Percentiles rank a stretch among this genome's conserved stretches.
These are phyloP conservation scores for Brachypodius melanocephalos DNA, from an alignment of 2,113 vertebrate genomes.

Conservation along the genomic window DNA sequence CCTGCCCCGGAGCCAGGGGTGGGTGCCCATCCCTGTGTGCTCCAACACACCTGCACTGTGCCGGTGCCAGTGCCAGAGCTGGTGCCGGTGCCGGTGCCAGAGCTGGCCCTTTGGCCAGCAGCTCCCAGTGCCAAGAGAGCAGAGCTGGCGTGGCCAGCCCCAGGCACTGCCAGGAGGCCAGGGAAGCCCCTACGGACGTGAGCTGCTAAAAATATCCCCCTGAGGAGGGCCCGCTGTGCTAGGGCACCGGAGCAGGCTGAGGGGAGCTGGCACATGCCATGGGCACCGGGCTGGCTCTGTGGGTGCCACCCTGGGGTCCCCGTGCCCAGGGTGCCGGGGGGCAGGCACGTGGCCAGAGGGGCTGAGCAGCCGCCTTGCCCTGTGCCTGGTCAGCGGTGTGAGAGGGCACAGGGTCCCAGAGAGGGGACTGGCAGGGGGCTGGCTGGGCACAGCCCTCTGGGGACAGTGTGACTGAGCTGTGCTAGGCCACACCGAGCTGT, in stretches of 20 bases:
- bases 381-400: rapidly evolving
- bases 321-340: not conserved
- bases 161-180: not conserved
- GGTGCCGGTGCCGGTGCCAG: not conserved
- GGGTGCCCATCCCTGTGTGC: rapidly evolving
- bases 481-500: not conserved
- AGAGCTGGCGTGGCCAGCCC: not conserved
- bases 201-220: not conserved
- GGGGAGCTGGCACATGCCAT: rapidly evolving
- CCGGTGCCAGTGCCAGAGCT: rapidly evolving
- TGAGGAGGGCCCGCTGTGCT: not conserved
- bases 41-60: not conserved
- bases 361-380: not conserved
- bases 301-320: not conserved
- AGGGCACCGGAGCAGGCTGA: rapidly evolving
- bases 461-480: rapidly evolving
- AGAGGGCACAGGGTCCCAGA: not conserved
- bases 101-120: not conserved
- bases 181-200: not conserved
- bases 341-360: not conserved
- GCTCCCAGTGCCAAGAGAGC: not conserved
- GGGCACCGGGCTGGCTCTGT: not conserved
- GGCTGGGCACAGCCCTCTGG: not conserved
- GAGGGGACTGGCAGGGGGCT: not conserved
- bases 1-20: not conserved